Percentiles rank a stretch among this genome's conserved stretches.
phyloP scores from a whole-genome alignment of 2,113 vertebrate species.

The Aplodontia rufa region DNA sequence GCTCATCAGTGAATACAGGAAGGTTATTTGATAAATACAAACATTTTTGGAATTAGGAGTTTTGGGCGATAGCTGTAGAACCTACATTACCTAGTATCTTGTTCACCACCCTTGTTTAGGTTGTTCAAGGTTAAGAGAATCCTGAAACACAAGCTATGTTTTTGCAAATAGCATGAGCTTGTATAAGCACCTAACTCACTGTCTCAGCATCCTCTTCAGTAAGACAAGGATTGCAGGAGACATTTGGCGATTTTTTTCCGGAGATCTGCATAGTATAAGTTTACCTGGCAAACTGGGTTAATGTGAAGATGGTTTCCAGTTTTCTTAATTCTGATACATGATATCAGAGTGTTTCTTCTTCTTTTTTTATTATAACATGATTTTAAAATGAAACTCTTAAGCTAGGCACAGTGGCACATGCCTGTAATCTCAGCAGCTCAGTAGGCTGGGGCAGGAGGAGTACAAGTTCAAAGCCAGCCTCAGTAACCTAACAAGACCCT shows the following conservation, averaged over 20 bases:
- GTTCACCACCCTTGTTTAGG: neutral
- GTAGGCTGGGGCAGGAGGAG: too few species aligned
- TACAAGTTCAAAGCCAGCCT: too few species aligned
- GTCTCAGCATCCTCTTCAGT: neutral
- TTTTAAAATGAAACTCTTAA: neutral
- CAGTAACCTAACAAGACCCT: too few species aligned
- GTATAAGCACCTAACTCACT: neutral
- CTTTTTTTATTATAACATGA: neutral
- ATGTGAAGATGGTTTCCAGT: neutral
- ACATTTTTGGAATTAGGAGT: neutral
- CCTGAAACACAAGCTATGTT: neutral
- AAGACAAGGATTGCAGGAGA: neutral
- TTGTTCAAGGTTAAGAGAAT: neutral
- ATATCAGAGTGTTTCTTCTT: neutral
- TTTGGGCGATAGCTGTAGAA: neutral
- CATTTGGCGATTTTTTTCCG: neutral
- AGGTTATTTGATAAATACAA: neutral
- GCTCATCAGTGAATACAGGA: neutral
- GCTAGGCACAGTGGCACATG: too few species aligned
- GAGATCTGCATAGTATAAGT: neutral
- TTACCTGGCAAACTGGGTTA: neutral
- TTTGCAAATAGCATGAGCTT: neutral
- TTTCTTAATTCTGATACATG: neutral
- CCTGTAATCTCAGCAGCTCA: too few species aligned
- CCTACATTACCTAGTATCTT: neutral